Percentiles rank a stretch among this genome's conserved stretches.
phyloP scores from a whole-genome alignment of 2,113 vertebrate species.

The Camelus dromedarius region DNA sequence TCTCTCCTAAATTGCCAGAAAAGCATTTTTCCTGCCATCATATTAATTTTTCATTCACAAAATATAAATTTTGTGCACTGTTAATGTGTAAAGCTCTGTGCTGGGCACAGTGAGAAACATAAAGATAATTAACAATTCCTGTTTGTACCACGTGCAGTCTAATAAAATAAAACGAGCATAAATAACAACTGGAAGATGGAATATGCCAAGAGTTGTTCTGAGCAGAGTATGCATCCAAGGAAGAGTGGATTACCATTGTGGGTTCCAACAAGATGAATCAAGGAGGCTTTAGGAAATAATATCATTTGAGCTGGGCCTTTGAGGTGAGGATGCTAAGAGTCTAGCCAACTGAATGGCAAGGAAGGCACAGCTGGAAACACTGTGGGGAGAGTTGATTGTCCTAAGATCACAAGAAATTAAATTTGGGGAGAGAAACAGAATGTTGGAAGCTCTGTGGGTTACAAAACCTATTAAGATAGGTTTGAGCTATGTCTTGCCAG shows the following conservation, averaged over 20 bases:
- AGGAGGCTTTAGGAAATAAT: neutral
- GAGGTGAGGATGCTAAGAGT: neutral
- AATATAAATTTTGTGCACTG: neutral
- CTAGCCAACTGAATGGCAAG: neutral
- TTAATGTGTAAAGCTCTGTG: neutral
- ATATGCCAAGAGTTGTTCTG: neutral
- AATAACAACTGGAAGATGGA: neutral
- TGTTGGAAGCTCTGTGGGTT: neutral
- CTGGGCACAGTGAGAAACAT: neutral
- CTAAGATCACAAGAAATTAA: neutral
- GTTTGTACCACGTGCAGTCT: neutral
- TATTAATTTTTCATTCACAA: constrained; percentile 8
- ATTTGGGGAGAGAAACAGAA: neutral
- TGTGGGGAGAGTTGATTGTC: too few species aligned
- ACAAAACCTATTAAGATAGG: neutral
- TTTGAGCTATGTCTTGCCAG: neutral
- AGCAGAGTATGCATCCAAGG: neutral
- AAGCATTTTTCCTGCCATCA: neutral
- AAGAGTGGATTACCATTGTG: neutral
- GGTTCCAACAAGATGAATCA: neutral
- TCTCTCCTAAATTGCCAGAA: neutral
- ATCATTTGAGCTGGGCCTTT: neutral
- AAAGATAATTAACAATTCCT: neutral
- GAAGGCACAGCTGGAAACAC: neutral
- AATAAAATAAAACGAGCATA: neutral